Evolutionary conservation across 64 coral and sea anemone genomes (phyloP).

Genomic region (Trachythela sp.): DNA sequence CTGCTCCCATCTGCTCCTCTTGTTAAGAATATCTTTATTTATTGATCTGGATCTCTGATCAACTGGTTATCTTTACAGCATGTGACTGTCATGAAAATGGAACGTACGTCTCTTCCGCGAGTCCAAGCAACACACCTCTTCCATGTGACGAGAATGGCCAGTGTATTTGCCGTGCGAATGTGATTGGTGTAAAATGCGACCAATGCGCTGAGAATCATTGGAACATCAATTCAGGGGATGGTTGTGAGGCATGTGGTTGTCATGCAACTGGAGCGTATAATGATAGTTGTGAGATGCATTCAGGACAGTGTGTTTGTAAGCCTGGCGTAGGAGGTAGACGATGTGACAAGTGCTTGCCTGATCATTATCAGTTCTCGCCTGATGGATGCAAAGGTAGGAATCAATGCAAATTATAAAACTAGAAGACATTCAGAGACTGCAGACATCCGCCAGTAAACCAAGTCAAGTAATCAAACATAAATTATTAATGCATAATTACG

Average conservation of each 20-base stretch:
- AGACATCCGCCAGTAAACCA: too few species aligned
- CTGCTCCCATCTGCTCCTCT: too few species aligned
- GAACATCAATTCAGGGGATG: constrained; percentile 31
- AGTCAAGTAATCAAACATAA: too few species aligned
- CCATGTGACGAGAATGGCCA: not conserved
- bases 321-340: constrained; percentile 72
- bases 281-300: constrained; percentile 75
- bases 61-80: not conserved
- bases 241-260: constrained; percentile 80
- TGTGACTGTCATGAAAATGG: constrained; percentile 13
- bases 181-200: not conserved
- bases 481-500: too few species aligned
- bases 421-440: not conserved
- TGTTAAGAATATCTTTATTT: not conserved
- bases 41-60: not conserved
- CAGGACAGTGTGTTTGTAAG: constrained; percentile 86
- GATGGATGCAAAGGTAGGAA: constrained; percentile 73
- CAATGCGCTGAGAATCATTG: not conserved
- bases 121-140: not conserved
- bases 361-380: constrained; percentile 69
- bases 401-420: not conserved
- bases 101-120: not conserved
- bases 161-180: not conserved
- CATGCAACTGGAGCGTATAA: constrained; percentile 54
- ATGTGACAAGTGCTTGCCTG: constrained; percentile 69